Percentiles rank a stretch among this genome's conserved stretches.
Evolutionary conservation across 2,888 invertebrate genomes (phyloP).

Genomic region (Acronicta alni): DNA sequence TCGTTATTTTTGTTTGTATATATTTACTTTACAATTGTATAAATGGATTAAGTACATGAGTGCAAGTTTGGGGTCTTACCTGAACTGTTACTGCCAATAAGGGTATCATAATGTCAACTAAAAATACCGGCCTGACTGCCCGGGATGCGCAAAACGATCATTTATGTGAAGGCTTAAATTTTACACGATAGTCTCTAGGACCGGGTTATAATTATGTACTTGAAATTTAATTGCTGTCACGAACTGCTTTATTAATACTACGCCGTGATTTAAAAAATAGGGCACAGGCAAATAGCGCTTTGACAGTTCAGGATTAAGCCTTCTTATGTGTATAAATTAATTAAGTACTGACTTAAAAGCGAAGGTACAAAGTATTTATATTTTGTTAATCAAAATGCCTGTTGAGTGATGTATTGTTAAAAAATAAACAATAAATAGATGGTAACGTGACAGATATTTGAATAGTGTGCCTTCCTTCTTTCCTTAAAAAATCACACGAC

Average conservation of each 20-base stretch:
- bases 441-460: too few relatives aligned
- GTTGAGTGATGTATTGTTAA: constrained; percentile 21
- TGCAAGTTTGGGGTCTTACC: neutral
- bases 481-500: too few relatives aligned
- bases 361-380: constrained; percentile 8
- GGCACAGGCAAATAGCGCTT: neutral
- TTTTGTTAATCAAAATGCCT: constrained; percentile 14
- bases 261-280: neutral
- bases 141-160: neutral
- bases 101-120: neutral
- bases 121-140: neutral
- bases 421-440: constrained; percentile 17
- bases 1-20: constrained; percentile 43
- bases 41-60: constrained; percentile 8
- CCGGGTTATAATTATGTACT: too few relatives aligned
- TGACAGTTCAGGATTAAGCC: neutral
- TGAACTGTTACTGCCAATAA: neutral
- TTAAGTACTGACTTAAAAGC: constrained; percentile 1
- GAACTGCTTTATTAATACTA: too few relatives aligned
- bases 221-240: too few relatives aligned
- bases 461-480: too few relatives aligned
- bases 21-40: constrained; percentile 31
- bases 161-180: too few relatives aligned
- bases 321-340: neutral
- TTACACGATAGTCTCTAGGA: too few relatives aligned